Percentiles rank a stretch among this genome's conserved stretches.
These are phyloP conservation scores for Kobus ellipsiprymnus DNA, from an alignment of 2,113 vertebrate genomes.

Conservation along the genomic window DNA sequence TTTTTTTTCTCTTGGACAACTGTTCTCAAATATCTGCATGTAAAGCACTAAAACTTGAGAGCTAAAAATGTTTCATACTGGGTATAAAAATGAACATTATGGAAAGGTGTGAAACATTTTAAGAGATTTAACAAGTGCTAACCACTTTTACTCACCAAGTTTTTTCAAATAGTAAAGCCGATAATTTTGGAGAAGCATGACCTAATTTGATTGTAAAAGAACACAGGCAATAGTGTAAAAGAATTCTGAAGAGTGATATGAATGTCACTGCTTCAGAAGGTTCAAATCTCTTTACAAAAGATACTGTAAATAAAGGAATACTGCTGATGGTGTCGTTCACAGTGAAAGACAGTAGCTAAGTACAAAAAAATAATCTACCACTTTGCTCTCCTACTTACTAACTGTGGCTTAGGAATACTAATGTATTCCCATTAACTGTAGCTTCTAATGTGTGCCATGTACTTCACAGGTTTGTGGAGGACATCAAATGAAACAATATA, in stretches of 20 bases:
- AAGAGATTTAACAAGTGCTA: neutral
- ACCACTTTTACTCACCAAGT: constrained; percentile 3
- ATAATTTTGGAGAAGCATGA: neutral
- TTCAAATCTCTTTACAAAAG: neutral
- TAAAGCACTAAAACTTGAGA: neutral
- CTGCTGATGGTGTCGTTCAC: neutral
- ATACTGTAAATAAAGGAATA: neutral
- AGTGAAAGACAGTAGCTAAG: neutral
- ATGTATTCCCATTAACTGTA: neutral
- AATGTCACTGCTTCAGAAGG: neutral
- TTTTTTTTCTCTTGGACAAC: neutral
- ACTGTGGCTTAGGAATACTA: neutral
- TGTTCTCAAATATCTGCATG: neutral
- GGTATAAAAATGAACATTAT: constrained; percentile 9
- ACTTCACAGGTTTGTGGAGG: neutral
- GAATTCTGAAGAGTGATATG: neutral
- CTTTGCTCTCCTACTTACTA: neutral
- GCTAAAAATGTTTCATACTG: neutral
- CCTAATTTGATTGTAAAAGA: neutral
- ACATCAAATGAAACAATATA: neutral
- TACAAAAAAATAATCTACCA: neutral
- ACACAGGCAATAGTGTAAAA: neutral
- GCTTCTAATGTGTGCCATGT: neutral
- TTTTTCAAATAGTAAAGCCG: neutral
- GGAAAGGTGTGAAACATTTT: neutral